Conservation (phyloP, 2,113 vertebrate genomes). For the Heterocephalus glaber region DNA sequence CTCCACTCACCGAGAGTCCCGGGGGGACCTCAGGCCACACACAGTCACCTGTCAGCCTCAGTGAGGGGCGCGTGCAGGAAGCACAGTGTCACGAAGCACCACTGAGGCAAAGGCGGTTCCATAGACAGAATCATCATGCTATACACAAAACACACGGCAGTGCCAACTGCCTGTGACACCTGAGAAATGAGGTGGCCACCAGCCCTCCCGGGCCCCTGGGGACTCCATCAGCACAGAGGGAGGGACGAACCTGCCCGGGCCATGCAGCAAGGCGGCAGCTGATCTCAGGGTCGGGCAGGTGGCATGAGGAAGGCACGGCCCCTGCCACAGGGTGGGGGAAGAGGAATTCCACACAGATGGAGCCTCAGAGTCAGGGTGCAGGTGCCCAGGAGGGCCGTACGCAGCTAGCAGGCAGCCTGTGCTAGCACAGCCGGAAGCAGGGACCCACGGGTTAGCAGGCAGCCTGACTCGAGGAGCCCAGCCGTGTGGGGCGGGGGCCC, state of each 20-base stretch:
- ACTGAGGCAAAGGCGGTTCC: background rate
- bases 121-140: background rate
- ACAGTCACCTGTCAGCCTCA: background rate
- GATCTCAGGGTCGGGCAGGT: background rate
- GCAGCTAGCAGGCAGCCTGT: background rate
- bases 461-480: background rate
- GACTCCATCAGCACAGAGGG: background rate
- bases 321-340: background rate
- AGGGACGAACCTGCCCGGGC: background rate
- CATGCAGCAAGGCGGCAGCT: background rate
- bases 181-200: too few relatives aligned
- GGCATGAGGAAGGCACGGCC: background rate
- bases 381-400: background rate
- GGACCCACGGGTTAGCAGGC: background rate
- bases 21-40: too few relatives aligned
- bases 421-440: background rate
- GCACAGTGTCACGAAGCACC: background rate
- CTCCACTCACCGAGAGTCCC: too few relatives aligned
- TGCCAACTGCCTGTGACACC: accelerated
- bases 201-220: background rate
- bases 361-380: background rate
- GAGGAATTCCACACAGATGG: background rate
- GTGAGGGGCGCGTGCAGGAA: background rate
- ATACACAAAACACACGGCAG: background rate
- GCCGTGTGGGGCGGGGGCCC: background rate